These are phyloP conservation scores for Cinclus cinclus DNA, from an alignment of 2,113 vertebrate species.

Conservation along the genomic window DNA sequence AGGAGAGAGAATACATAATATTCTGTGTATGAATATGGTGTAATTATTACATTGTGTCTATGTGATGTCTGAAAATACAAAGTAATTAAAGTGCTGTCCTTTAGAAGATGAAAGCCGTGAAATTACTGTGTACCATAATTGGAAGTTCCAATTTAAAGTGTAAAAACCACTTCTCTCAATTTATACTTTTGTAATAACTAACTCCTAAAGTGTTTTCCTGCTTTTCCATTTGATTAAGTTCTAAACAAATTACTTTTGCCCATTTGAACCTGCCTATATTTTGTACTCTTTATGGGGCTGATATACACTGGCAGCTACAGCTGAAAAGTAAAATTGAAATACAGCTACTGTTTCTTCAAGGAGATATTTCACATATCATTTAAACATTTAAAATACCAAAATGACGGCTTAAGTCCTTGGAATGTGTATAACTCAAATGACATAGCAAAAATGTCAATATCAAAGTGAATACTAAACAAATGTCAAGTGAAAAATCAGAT, in stretches of 20 bases:
- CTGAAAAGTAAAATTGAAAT: conserved; percentile 39
- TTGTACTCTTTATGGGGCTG: neutral
- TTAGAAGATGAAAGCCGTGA: neutral
- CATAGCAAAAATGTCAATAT: neutral
- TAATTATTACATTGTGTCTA: neutral
- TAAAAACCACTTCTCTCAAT: neutral
- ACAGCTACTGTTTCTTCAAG: conserved; percentile 14
- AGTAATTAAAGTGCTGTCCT: neutral
- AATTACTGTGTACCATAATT: neutral
- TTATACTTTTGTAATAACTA: neutral
- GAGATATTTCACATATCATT: conserved; percentile 21
- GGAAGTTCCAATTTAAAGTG: neutral
- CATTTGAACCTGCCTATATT: neutral
- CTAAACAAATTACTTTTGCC: neutral
- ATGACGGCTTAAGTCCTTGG: neutral
- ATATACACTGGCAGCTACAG: neutral
- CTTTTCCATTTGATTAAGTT: neutral
- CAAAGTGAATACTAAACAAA: conserved; percentile 26
- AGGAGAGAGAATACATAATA: neutral
- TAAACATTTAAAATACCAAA: conserved; percentile 32
- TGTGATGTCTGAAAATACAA: neutral
- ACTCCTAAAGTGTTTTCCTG: neutral
- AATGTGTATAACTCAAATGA: neutral
- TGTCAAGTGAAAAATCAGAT: neutral
- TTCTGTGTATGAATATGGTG: neutral